These are phyloP conservation scores for Teleopsis dalmanni DNA, from an alignment of 1,140 invertebrate genomes.

Conservation along the genomic window DNA sequence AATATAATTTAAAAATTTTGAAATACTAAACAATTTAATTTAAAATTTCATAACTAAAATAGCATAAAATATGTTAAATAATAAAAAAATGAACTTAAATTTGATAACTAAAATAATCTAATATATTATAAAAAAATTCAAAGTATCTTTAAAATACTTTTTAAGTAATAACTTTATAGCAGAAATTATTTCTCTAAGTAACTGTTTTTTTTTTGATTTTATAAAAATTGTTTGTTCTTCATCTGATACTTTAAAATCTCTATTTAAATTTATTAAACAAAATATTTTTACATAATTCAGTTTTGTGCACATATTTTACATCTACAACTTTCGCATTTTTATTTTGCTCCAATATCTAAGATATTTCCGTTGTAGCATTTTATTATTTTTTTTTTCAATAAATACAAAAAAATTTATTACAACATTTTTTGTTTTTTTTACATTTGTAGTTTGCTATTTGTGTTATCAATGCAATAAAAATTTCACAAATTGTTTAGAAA, in stretches of 20 bases:
- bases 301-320: too few species aligned
- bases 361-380: too few species aligned
- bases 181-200: not conserved
- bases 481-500: too few species aligned
- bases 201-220: not conserved
- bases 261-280: conserved; percentile 4
- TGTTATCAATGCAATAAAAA: too few species aligned
- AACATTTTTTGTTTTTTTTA: too few species aligned
- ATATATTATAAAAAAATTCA: not conserved
- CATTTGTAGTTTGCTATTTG: too few species aligned
- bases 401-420: too few species aligned
- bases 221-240: not conserved
- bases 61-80: not conserved
- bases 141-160: not conserved
- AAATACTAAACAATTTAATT: too few species aligned
- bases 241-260: not conserved
- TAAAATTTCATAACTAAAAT: not conserved
- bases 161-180: not conserved
- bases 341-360: too few species aligned
- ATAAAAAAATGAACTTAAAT: not conserved
- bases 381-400: too few species aligned
- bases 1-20: too few species aligned
- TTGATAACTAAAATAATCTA: not conserved
- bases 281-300: conserved; percentile 1
- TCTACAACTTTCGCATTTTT: too few species aligned